Evolutionary conservation across 1,140 invertebrate species (phyloP).

Genomic region (Calliopsis andreniformis): DNA sequence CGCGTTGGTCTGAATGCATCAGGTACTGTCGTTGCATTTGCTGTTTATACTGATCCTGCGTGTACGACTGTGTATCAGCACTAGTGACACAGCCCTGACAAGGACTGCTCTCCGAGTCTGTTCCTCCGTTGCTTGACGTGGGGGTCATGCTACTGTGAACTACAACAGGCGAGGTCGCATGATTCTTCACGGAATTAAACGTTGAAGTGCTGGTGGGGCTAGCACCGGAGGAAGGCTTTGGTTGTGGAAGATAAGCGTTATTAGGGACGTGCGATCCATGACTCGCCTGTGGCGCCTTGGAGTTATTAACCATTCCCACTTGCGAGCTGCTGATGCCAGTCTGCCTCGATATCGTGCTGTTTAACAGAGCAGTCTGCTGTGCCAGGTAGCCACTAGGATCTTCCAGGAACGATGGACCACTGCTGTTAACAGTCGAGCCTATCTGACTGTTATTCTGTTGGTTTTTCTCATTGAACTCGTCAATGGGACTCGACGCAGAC

Average conservation of each 20-base stretch:
- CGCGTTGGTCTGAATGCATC: conserved; percentile 81
- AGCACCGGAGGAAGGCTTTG: conserved; percentile 77
- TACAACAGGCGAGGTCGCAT: conserved; percentile 77
- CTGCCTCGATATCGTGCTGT: conserved; percentile 91
- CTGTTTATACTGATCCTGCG: conserved; percentile 74
- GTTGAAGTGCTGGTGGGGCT: conserved; percentile 73
- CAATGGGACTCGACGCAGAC: conserved; percentile 61
- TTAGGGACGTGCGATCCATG: conserved; percentile 58
- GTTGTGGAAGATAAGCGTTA: conserved; percentile 75
- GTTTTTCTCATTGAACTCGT: conserved; percentile 76
- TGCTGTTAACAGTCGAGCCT: conserved; percentile 72
- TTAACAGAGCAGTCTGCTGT: conserved; percentile 91
- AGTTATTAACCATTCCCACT: conserved; percentile 73
- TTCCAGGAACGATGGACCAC: conserved; percentile 90
- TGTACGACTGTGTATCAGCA: conserved; percentile 70
- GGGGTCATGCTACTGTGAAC: conserved; percentile 79
- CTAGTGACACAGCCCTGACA: conserved; percentile 74
- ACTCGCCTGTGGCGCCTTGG: conserved; percentile 69
- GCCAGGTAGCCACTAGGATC: conserved; percentile 94
- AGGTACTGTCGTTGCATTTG: conserved; percentile 74
- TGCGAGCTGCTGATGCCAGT: conserved; percentile 82
- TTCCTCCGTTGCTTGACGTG: conserved; percentile 69
- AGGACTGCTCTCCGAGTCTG: conserved; percentile 71
- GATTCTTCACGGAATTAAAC: conserved; percentile 74
- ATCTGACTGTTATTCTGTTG: conserved; percentile 73